Base-by-base conservation (phyloP, 2,888 invertebrate genomes). In the Gymnosoma rotundatum region DNA sequence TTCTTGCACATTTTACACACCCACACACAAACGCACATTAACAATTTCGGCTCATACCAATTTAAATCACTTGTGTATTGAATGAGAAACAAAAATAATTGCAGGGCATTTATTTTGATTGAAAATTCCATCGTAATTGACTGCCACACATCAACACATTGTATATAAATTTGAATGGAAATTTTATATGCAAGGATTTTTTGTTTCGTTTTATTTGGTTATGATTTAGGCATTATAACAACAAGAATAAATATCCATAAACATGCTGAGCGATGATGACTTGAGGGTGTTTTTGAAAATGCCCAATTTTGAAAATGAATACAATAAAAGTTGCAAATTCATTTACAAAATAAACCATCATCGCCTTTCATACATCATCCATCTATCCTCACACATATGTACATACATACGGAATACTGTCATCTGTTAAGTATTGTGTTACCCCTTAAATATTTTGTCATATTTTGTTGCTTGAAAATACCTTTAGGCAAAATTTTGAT, bases 81-180 rank as follows among this genome's bases (percentile, higher is more conserved):
- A 78, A 73, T 74, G 50, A 12, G 32, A 67, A 69, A 79, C 42
- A 66, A 78, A 83, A 86, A 82, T 86, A 87, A 86, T 85, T 82
- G 84, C 79, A 72, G 79, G 72, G 75, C 82, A 86, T 87, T 87
- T 87, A 86, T 86, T 86, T 86, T 86, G 87, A 86, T 87, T 86
- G 86, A 86, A 87, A 86, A 86, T 87, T 86, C 84, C 75, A 84
- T 72, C 69, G 80, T 83, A 86, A 87, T 86, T 86, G 86, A 86
- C 79, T 84, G 82, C 82, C 78, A 64, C 79, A 79, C 75, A 75
- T 70, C 79, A 83, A 83, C 75, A 83, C 83, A 74, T 74, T 69
- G 38, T 61, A 12, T 48, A 45, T 20, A 36, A 70, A 74, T 42
- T 20, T 38, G 12, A 8, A 9, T 42, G 12, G 7, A 12, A 42